phyloP scores from a whole-genome alignment of 2,797 vertebrate species.

The Margarornis squamiger region DNA sequence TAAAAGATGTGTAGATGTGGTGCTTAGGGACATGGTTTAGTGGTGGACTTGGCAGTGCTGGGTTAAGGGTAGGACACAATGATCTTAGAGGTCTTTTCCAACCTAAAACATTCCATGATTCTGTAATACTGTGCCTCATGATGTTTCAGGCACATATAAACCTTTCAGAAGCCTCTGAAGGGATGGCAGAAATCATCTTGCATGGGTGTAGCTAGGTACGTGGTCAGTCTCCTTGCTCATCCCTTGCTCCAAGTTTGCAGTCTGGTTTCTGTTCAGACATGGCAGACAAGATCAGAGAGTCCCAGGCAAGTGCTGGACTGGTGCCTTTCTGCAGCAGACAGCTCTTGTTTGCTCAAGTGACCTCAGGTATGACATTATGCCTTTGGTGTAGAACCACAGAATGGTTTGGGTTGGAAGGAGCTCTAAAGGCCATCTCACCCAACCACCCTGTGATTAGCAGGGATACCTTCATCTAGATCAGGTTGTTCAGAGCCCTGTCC shows the following conservation, averaged over 20 bases:
- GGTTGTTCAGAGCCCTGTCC: background rate
- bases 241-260: background rate
- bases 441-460: background rate
- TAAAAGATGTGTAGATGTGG: background rate
- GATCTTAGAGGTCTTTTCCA: background rate
- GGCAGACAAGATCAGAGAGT: background rate
- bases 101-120: background rate
- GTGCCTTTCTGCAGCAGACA: background rate
- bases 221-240: background rate
- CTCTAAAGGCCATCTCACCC: background rate
- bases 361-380: accelerated
- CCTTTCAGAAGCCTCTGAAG: background rate
- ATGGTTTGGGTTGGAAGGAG: background rate
- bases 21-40: background rate
- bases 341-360: background rate
- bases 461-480: background rate
- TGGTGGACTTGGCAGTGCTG: background rate
- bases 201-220: background rate
- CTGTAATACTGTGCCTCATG: background rate
- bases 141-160: background rate
- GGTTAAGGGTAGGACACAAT: background rate
- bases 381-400: background rate
- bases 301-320: background rate
- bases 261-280: background rate
- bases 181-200: background rate